These are phyloP conservation scores for Apotomis turbidana DNA, from an alignment of 2,888 invertebrate species.

Conservation along the genomic window DNA sequence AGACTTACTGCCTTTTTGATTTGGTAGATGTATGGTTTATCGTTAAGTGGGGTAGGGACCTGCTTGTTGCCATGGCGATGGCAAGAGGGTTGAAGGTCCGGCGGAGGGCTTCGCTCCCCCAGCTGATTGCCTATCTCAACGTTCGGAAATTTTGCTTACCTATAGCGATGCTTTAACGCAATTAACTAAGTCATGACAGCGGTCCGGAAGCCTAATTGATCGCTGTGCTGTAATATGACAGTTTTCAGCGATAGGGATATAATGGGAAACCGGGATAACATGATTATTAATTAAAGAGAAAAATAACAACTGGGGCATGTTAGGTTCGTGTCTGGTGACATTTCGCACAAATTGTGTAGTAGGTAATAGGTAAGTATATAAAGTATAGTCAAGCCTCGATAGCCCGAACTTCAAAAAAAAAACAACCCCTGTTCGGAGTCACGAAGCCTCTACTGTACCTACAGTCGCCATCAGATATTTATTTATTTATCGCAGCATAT, in stretches of 20 bases:
- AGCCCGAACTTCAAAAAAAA: too few relatives aligned
- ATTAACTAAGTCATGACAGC: conserved; percentile 14
- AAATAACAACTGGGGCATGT: too few relatives aligned
- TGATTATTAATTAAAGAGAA: background rate
- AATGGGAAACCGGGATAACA: too few relatives aligned
- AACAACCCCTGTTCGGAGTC: too few relatives aligned
- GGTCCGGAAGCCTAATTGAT: conserved; percentile 18
- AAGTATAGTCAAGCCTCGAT: too few relatives aligned
- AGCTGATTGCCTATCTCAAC: conserved; percentile 64
- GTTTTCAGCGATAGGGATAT: background rate
- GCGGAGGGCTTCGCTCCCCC: conserved; percentile 54
- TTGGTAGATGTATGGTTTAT: conserved; percentile 57
- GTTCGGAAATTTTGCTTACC: conserved; percentile 55
- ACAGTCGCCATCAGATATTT: too few relatives aligned
- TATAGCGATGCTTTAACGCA: conserved; percentile 40
- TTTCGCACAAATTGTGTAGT: too few relatives aligned
- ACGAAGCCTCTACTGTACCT: too few relatives aligned
- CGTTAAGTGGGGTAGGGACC: conserved; percentile 66
- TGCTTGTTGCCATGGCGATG: conserved; percentile 75
- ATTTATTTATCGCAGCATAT: too few relatives aligned
- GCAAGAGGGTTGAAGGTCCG: conserved; percentile 67
- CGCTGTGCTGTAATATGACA: background rate
- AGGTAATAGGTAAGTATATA: too few relatives aligned
- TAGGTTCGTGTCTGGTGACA: too few relatives aligned
- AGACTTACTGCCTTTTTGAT: conserved; percentile 24